Evolutionary conservation across 1,140 invertebrate genomes (phyloP), one percentile per base, ranked within the genome.

Genomic region (Pentalonia nigronervosa): DNA sequence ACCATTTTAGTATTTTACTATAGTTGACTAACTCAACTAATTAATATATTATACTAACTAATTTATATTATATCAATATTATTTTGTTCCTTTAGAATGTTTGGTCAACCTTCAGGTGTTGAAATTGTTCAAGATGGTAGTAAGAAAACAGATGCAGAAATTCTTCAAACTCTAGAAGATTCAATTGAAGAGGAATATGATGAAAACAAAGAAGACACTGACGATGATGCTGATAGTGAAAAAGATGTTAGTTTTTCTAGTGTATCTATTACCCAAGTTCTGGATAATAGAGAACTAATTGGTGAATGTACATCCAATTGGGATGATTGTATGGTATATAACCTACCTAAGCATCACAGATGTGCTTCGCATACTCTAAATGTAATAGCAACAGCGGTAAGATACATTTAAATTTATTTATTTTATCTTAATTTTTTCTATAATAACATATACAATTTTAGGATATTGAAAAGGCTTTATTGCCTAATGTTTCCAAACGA

Each of bases 391-490:
- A 81, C 76, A 36, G n/a, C 17, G 76, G 76, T 81, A 81, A 81
- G 76, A 36, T 81, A 17, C 34, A 81, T 36, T 81, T 81, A 81
- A 81, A 34, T 81, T 81, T 81, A 56, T 56, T 56, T 56, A 25
- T 25, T 56, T 56, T 56, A 56, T 56, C 23, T 56, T 56, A 56
- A 56, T 17, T 76, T 76, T 76, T 76, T 76, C 30, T 76, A 76
- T 34, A 76, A 76, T 76, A n/a, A 76, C 9, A 36, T 34, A 36
- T 81, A 34, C 7, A 36, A 81, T 45, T 84, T 84, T 45, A 84
- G 81, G 81, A 84, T 11, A 84, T 25, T 84, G 81, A 84, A 84
- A 84, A 84, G 36, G 81, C 34, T 45, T 84, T 84, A 84, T 84
- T 9, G 3, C 36, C 36, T 20, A 84, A 84, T 84, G 20, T 45